Base-by-base conservation (phyloP, 2,797 vertebrate genomes). In the Mastacembelus armatus region DNA sequence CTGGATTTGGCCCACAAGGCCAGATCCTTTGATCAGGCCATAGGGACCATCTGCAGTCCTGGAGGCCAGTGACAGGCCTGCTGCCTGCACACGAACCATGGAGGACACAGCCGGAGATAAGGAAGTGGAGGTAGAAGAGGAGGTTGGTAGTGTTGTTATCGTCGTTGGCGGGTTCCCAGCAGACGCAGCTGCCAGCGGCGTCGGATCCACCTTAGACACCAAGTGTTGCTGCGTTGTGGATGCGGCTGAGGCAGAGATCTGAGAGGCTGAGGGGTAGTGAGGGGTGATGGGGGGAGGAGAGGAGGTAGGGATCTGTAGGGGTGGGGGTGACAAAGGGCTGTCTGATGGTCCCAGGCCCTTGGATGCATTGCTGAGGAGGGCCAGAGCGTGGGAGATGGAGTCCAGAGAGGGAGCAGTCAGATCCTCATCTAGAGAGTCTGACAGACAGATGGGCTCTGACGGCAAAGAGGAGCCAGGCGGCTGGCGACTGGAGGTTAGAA, bases 391-490 rank as follows among this genome's bases (percentile, higher is more conserved):
- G 16, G 97, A 96, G 80, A 99, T 95, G 49, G 97, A 97, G 91
- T 99, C 98, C 85, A 98, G 89, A 9, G 97, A 96, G 44, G 96
- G 95, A 7, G 95, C 94, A 1, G 94, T 93, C 65, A 98, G 93
- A 68, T 98, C 96, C 84, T 98, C 98, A 47, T 98, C 97, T 82
- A 98, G 92, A 1, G 97, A 99, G 85, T 98, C 97, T 0, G 97
- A 98, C 59, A 99, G 92, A 86, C 96, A 99, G 91, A 99, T 98
- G 1, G 95, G 96, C 89, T 98, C 97, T 0, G 94, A 94, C 64
- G 93, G 92, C 10, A 94, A 94, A 49, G 92, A 91, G 55, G 91
- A 84, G 3, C 77, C 67, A 21, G 85, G 85, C n/a, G 85, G 81
- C 14, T 85, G 81, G 58, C 92, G 69, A 71, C 3, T 52, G 55